A percentile compares a stretch with the other conserved stretches of the same genome.
phyloP scores from a whole-genome alignment of 2,797 vertebrate genomes.

The Aldrovandia affinis region DNA sequence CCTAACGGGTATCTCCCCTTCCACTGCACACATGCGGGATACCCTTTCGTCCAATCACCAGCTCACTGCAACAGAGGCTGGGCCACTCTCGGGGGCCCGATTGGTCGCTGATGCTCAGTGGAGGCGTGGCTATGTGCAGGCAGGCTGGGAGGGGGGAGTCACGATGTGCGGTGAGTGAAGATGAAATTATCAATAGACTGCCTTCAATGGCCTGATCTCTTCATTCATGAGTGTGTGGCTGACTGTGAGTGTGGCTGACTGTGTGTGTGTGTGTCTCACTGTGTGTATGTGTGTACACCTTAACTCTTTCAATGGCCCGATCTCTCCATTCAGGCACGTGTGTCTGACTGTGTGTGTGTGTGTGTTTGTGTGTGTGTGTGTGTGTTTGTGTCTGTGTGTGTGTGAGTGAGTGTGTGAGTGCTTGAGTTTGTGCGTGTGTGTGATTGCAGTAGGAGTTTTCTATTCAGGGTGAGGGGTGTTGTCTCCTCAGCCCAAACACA shows the following conservation, averaged over 20 bases:
- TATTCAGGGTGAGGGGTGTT: too few species aligned
- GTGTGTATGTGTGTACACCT: conserved; percentile 31
- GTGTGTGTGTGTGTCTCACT: background rate
- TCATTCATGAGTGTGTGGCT: conserved; percentile 37
- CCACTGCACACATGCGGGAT: conserved; percentile 20
- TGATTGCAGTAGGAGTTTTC: too few species aligned
- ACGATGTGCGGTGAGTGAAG: conserved; percentile 26
- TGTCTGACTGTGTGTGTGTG: conserved; percentile 7
- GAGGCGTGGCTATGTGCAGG: conserved; percentile 32
- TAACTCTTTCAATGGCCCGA: conserved; percentile 50
- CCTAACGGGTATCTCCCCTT: conserved; percentile 27
- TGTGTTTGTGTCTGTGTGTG: conserved; percentile 13
- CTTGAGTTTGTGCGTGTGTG: background rate
- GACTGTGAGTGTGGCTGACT: background rate
- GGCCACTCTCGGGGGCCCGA: conserved; percentile 52
- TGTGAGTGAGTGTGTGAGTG: background rate
- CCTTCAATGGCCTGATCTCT: conserved; percentile 39
- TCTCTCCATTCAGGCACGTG: conserved; percentile 39
- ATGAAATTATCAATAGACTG: conserved; percentile 29
- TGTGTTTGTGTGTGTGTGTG: conserved; percentile 12
- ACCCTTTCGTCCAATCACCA: conserved; percentile 60
- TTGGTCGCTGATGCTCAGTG: conserved; percentile 53
- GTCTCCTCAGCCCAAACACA: too few species aligned
- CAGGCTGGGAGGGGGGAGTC: conserved; percentile 20
- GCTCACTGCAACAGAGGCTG: conserved; percentile 57